Evolutionary conservation across 2,113 vertebrate genomes (phyloP).

Genomic region (Willisornis vidua): DNA sequence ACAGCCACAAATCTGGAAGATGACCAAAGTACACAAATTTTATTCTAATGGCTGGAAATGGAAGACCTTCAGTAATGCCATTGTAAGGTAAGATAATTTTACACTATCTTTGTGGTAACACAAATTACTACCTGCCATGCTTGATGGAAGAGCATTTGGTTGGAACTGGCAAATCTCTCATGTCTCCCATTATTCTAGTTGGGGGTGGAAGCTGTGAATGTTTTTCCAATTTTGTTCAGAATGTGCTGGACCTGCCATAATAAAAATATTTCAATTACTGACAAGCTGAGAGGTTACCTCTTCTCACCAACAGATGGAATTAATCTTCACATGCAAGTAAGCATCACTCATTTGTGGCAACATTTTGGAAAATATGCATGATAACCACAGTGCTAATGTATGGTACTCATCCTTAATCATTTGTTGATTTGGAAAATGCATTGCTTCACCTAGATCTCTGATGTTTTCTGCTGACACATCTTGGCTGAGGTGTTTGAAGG

Average conservation of each 20-base stretch:
- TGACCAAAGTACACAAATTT: neutral
- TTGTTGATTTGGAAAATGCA: neutral
- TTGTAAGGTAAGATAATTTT: neutral
- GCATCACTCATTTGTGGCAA: neutral
- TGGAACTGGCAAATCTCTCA: neutral
- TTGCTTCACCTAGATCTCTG: neutral
- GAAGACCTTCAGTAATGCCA: neutral
- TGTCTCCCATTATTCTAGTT: neutral
- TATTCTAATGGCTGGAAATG: neutral
- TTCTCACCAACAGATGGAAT: neutral
- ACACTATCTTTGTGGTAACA: neutral
- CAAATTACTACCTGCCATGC: neutral
- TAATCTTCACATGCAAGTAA: neutral
- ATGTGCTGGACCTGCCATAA: neutral
- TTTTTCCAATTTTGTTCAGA: neutral
- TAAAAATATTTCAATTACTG: neutral
- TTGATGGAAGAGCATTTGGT: neutral
- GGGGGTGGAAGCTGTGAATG: neutral
- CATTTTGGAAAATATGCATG: neutral
- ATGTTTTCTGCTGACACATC: neutral
- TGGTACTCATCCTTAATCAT: neutral
- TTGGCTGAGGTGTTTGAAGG: constrained; percentile 35
- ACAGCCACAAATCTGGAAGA: neutral
- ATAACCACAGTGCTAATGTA: neutral
- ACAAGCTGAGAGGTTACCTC: neutral